Base-by-base conservation (phyloP, 2,888 invertebrate species). In the Diachrysia chrysitis region DNA sequence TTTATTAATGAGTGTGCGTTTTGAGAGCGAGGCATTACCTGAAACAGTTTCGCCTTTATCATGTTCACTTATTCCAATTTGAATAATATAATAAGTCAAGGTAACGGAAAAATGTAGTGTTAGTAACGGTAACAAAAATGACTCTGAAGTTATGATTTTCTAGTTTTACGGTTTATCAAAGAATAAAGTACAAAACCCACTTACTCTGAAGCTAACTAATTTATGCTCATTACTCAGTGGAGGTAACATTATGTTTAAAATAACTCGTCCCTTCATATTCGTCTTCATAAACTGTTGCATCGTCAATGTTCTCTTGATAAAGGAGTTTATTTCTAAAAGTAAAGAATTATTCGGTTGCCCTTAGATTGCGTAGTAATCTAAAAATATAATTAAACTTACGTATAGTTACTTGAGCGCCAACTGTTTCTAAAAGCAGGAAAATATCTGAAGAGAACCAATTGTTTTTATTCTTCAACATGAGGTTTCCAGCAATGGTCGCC, bases 1-100 rank as follows among this genome's bases (percentile, higher is more conserved):
- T 97, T 97, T 0, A 98, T 96, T 67, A 97, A 95, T 0, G 97
- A 97, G 82, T 97, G 97, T 0, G 97, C 96, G 83, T 97, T 97
- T 92, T 97, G 97, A 0, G 96, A 96, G 68, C 97, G 93, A 0
- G 97, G 96, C 96, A 97, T 97, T 59, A 97, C 96, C 97, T 98
- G 83, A n/a, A 84, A 88, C n/a, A 42, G n/a, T n/a, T n/a, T 6
- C 4, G 6, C 6, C 0, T 42, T 42, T 7, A n/a, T 42, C 1
- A 7, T 37, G 14, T 37, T 14, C 7, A 1, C 7, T 17, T 7
- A 46, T 46, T 17, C 6, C 2, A 4, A 42, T 46, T 46, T 7
- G 25, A 17, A 16, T 46, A 17, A n/a, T n/a, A n/a, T n/a, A n/a
- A n/a, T n/a, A n/a, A n/a, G n/a, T n/a, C 9, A 16, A 16, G 7